phyloP scores from a whole-genome alignment of 2,888 invertebrate species.

The Cephus spinipes region DNA sequence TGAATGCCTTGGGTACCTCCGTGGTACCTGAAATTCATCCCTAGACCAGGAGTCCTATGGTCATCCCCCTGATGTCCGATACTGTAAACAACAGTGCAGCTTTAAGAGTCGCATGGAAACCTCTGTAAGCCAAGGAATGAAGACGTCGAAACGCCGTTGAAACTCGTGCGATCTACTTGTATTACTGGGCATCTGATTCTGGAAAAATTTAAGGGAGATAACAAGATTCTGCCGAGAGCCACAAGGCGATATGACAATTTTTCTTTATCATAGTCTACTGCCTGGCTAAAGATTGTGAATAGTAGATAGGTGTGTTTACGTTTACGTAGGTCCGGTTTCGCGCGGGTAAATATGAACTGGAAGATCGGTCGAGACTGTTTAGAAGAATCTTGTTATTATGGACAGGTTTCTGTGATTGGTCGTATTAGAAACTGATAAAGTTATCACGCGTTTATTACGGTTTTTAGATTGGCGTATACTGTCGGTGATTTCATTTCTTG shows the following conservation, averaged over 20 bases:
- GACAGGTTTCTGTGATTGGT: background rate
- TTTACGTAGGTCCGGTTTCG: background rate
- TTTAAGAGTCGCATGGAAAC: slow-evolving; percentile 35
- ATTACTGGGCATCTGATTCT: background rate
- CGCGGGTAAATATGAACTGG: background rate
- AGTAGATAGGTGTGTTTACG: background rate
- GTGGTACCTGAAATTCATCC: slow-evolving; percentile 13
- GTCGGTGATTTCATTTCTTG: background rate
- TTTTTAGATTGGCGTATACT: background rate
- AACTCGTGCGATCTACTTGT: background rate
- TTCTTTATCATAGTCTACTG: background rate
- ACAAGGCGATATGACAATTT: background rate
- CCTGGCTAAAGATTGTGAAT: background rate
- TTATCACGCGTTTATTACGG: background rate
- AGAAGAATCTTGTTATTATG: background rate
- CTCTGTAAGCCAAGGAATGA: background rate
- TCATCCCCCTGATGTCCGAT: slow-evolving; percentile 30
- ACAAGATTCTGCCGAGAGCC: background rate
- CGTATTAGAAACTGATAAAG: background rate
- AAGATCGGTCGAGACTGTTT: background rate
- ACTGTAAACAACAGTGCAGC: slow-evolving; percentile 41
- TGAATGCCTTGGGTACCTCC: slow-evolving; percentile 25
- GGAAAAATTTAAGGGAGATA: background rate
- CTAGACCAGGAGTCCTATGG: slow-evolving; percentile 9
- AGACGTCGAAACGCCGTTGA: background rate